Base-by-base conservation (phyloP, 1,140 invertebrate species). In the Vollenhovia emeryi region DNA sequence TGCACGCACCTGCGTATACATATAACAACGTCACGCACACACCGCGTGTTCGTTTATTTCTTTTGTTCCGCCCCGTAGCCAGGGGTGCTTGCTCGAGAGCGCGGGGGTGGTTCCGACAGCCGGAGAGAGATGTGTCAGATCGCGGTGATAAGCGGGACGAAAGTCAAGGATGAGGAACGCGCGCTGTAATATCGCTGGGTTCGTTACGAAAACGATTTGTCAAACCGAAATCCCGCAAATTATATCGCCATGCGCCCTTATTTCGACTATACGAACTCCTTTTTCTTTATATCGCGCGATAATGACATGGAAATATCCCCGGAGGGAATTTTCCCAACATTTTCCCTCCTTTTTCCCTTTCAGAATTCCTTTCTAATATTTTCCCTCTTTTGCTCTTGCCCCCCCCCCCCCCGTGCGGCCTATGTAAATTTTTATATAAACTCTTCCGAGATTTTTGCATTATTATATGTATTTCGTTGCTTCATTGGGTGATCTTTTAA, bases 1-100 rank as follows among this genome's bases (percentile, higher is more conserved):
- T 84, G 82, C 85, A 87, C 85, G 80, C 88, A 89, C 88, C 85
- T 94, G 92, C 90, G 89, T 90, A 84, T 89, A 89, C 91, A 94
- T 94, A 93, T 93, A 94, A 93, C 92, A 93, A 94, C 89, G 93
- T 94, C 94, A 94, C 93, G 93, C 92, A 93, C 94, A 94, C 92
- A 92, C 92, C 87, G 87, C 87, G 79, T 85, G 89, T 92, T 95
- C 94, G 93, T 94, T 94, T 95, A 92, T 94, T 95, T 94, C 93
- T 94, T 94, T 94, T 93, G 90, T 94, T 94, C 92, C 94, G 92
- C 93, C 88, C 92, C 87, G 89, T 74, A 93, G 90, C 85, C 50
- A 94, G 93, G 93, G 93, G 92, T 91, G 90, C 86, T 80, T 57
- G 52, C 66, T 18, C 62, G 68, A 52, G 45, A 52, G 3, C 27